phyloP scores from a whole-genome alignment of 1,140 invertebrate species.

The Campoletis sonorensis region DNA sequence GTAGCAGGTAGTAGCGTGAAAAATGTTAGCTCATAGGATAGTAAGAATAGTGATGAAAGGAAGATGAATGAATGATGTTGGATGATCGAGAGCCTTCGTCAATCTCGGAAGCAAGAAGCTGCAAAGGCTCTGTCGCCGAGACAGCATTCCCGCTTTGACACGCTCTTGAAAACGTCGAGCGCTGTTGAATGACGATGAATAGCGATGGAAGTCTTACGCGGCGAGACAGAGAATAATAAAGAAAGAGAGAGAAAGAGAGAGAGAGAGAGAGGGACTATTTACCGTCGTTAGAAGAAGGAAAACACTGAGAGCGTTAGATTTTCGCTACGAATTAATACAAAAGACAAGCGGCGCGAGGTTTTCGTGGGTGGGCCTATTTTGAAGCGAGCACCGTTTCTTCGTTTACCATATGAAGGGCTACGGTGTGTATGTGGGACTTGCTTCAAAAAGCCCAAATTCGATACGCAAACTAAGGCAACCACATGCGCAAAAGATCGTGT shows the following conservation, averaged over 20 bases:
- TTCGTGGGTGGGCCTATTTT: constrained; percentile 29
- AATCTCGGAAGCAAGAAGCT: constrained; percentile 32
- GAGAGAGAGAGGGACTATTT: constrained; percentile 4
- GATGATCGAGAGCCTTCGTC: constrained; percentile 8
- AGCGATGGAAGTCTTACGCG: constrained; percentile 5
- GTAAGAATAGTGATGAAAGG: constrained; percentile 37
- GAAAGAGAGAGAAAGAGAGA: not conserved
- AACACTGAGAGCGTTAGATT: constrained; percentile 43
- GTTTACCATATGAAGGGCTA: constrained; percentile 51
- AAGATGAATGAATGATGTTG: constrained; percentile 28
- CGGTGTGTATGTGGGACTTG: not conserved
- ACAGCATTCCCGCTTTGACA: constrained; percentile 61
- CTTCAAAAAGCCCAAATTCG: constrained; percentile 41
- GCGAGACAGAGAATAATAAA: not conserved
- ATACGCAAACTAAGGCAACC: constrained; percentile 44
- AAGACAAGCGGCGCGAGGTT: constrained; percentile 18
- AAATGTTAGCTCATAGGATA: not conserved
- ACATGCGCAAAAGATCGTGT: constrained; percentile 11
- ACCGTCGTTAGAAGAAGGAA: constrained; percentile 25
- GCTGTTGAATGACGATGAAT: constrained; percentile 44
- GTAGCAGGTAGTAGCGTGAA: constrained; percentile 27
- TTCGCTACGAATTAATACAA: constrained; percentile 44
- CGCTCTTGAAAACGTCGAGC: constrained; percentile 60
- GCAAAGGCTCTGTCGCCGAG: not conserved
- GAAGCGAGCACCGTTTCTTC: not conserved